Conservation (phyloP, 2,888 invertebrate species). For the Dendrolimus pini region DNA sequence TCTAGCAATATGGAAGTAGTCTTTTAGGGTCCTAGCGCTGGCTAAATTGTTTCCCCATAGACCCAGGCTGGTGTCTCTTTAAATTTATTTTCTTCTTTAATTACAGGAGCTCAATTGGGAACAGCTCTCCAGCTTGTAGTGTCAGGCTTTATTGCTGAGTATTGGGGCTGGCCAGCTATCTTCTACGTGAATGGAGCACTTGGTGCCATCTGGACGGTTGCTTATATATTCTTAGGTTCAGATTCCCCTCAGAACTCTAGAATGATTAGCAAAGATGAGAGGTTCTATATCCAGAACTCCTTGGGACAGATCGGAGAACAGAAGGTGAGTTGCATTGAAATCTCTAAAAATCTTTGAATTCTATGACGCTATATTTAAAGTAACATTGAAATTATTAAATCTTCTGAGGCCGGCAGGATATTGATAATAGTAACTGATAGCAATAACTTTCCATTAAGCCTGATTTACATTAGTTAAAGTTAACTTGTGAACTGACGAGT, state of each 20-base stretch:
- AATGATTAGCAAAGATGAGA: conserved; percentile 79
- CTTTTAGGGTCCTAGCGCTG: no score
- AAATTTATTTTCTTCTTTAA: no score
- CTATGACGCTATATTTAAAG: no score
- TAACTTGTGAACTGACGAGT: no score
- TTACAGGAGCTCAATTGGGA: conserved; percentile 76
- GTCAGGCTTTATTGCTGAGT: conserved; percentile 54
- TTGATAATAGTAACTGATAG: not conserved
- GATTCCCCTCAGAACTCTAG: conserved; percentile 78
- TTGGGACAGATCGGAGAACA: conserved; percentile 45
- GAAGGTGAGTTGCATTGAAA: conserved; percentile 25
- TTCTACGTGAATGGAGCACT: conserved; percentile 79
- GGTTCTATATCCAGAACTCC: conserved; percentile 79
- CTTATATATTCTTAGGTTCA: conserved; percentile 78
- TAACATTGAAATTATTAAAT: no score
- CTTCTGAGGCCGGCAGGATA: not conserved
- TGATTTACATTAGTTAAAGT: no score
- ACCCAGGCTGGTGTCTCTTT: no score
- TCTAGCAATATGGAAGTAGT: no score
- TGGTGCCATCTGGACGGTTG: conserved; percentile 71
- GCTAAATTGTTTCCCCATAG: no score
- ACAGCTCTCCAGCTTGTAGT: conserved; percentile 74
- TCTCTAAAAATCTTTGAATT: no score
- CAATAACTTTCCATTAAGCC: no score
- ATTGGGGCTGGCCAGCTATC: conserved; percentile 80